Evolutionary conservation across 2,113 vertebrate genomes (phyloP).

Genomic region (Epinephelus moara): DNA sequence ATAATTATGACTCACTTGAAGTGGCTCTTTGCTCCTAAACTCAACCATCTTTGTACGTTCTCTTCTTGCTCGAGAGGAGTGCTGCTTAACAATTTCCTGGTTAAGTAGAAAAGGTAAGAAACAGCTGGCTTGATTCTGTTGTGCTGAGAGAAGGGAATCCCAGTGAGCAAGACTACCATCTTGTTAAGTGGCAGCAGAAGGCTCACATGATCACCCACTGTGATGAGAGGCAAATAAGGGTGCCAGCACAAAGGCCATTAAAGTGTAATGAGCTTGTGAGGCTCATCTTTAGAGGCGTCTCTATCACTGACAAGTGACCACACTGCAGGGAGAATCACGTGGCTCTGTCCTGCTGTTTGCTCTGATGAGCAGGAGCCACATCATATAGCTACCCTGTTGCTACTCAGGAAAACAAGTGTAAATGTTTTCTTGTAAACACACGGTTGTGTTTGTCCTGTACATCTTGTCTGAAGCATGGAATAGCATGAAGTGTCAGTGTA

Average conservation of each 20-base stretch:
- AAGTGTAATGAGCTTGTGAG: slow-evolving; percentile 40
- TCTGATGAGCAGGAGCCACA: slow-evolving; percentile 14
- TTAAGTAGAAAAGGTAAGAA: not conserved
- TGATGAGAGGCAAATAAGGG: not conserved
- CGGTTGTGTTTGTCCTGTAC: not conserved
- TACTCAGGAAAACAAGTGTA: not conserved
- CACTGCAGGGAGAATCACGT: not conserved
- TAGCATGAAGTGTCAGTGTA: not conserved
- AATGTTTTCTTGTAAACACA: not conserved
- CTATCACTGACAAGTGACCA: slow-evolving; percentile 1
- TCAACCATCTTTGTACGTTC: not conserved
- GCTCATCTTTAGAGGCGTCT: not conserved
- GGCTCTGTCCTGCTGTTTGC: slow-evolving; percentile 1
- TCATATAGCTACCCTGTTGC: slow-evolving; percentile 1
- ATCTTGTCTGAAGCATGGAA: not conserved
- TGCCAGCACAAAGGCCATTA: not conserved
- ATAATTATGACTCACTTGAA: slow-evolving; percentile 36
- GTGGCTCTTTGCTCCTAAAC: not conserved
- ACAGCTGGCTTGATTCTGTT: not conserved
- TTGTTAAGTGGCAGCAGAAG: slow-evolving; percentile 14
- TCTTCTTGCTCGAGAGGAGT: not conserved
- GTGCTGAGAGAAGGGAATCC: not conserved
- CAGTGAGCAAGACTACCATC: not conserved
- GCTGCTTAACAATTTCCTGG: not conserved
- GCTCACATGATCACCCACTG: not conserved